Evolutionary conservation across 2,888 invertebrate species (phyloP).

Genomic region (Polyommatus iphigenia): DNA sequence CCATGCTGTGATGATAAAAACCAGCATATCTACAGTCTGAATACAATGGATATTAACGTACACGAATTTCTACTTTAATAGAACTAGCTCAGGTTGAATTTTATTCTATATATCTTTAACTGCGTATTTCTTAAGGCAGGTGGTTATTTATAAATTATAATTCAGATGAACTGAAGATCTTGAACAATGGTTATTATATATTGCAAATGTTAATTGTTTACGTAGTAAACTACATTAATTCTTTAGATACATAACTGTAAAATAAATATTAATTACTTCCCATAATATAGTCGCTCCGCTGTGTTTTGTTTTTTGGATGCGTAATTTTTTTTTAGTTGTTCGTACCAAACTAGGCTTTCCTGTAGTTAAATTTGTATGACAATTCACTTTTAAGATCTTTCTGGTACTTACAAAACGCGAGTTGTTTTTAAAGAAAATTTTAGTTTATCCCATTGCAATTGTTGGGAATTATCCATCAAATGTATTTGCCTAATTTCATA

Average conservation of each 20-base stretch:
- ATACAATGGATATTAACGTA: constrained; percentile 6
- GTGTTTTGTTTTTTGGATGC: too few species aligned
- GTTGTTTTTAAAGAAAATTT: too few species aligned
- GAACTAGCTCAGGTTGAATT: not conserved
- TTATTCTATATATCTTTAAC: not conserved
- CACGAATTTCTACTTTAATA: not conserved
- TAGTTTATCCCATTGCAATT: too few species aligned
- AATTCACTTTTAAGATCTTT: too few species aligned
- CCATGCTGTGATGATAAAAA: constrained; percentile 19
- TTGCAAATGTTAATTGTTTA: not conserved
- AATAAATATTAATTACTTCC: too few species aligned
- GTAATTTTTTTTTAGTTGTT: too few species aligned
- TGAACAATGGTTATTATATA: not conserved
- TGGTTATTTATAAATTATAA: constrained; percentile 11
- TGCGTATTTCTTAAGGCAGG: constrained; percentile 5
- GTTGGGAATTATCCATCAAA: too few species aligned
- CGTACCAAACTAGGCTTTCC: too few species aligned
- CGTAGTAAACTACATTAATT: not conserved
- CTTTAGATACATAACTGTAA: not conserved
- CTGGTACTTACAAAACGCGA: too few species aligned
- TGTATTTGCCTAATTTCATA: too few species aligned
- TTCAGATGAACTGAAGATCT: not conserved
- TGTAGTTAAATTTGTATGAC: too few species aligned
- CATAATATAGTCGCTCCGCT: too few species aligned
- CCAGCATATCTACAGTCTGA: not conserved